These are phyloP conservation scores for Sigmodon hispidus DNA, from an alignment of 2,113 vertebrate genomes.

Conservation along the genomic window DNA sequence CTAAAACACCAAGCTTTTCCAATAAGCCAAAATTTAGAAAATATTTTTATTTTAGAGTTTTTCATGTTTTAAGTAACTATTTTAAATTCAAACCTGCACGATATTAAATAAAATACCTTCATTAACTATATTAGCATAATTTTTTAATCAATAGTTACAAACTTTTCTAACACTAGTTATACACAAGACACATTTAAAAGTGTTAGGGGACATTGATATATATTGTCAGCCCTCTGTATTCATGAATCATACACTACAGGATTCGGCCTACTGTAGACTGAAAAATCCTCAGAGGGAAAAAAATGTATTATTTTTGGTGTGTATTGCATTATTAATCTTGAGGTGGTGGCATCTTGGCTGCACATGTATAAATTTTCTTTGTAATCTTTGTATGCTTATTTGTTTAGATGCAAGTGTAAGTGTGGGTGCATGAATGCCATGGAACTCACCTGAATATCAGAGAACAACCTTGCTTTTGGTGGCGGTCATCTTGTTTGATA, in stretches of 20 bases:
- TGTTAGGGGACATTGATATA: background rate
- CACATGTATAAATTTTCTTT: background rate
- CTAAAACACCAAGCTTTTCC: background rate
- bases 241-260: background rate
- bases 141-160: background rate
- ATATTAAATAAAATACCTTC: background rate
- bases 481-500: too few relatives aligned
- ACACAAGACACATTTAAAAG: background rate
- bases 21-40: background rate
- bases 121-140: conserved; percentile 19
- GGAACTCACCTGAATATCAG: background rate
- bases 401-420: background rate
- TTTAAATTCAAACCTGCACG: background rate
- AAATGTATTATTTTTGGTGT: background rate
- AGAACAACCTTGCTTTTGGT: background rate
- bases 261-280: background rate
- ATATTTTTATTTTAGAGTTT: background rate
- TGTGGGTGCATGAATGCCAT: background rate
- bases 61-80: background rate
- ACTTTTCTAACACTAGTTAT: background rate
- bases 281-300: background rate
- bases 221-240: background rate
- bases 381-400: background rate
- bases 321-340: background rate
- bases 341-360: background rate